Percentiles rank a stretch among this genome's conserved stretches.
These are phyloP conservation scores for Trematomus bernacchii DNA, from an alignment of 2,797 vertebrate genomes.

Conservation along the genomic window DNA sequence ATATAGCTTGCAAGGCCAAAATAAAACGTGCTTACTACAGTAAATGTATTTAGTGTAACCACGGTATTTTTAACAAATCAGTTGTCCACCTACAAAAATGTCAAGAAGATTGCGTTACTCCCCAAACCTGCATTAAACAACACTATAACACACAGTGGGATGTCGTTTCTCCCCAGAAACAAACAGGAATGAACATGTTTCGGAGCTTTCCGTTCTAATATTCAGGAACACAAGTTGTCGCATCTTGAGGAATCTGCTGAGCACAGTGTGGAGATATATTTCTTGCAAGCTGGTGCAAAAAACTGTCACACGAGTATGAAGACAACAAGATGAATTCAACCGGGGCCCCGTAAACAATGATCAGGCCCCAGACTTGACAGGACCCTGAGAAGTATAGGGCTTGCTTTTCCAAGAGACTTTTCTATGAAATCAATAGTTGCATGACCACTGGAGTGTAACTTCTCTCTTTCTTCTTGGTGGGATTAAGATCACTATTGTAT, in stretches of 20 bases:
- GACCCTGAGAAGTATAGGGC: slow-evolving; percentile 46
- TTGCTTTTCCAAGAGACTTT: slow-evolving; percentile 64
- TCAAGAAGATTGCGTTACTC: no score
- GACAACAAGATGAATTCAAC: slow-evolving; percentile 62
- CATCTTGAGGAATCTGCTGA: slow-evolving; percentile 46
- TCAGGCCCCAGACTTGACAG: slow-evolving; percentile 60
- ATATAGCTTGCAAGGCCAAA: no score
- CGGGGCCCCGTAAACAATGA: slow-evolving; percentile 63
- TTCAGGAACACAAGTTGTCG: slow-evolving; percentile 33
- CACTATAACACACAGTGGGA: not conserved
- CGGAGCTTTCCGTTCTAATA: slow-evolving; percentile 22
- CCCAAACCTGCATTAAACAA: no score
- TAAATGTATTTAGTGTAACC: no score
- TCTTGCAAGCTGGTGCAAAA: slow-evolving; percentile 46
- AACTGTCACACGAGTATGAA: slow-evolving; percentile 68
- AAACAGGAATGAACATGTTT: not conserved
- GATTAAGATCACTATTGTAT: slow-evolving; percentile 68
- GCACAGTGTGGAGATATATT: slow-evolving; percentile 23
- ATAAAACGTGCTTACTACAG: no score
- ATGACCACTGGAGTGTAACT: slow-evolving; percentile 72
- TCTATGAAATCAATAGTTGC: slow-evolving; percentile 83
- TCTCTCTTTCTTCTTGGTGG: slow-evolving; percentile 49
- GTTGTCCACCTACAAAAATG: no score
- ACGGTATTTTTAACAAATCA: no score
- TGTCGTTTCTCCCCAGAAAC: slow-evolving; percentile 3